Conservation (phyloP, 1,140 invertebrate genomes). For the Ganaspis sp. region DNA sequence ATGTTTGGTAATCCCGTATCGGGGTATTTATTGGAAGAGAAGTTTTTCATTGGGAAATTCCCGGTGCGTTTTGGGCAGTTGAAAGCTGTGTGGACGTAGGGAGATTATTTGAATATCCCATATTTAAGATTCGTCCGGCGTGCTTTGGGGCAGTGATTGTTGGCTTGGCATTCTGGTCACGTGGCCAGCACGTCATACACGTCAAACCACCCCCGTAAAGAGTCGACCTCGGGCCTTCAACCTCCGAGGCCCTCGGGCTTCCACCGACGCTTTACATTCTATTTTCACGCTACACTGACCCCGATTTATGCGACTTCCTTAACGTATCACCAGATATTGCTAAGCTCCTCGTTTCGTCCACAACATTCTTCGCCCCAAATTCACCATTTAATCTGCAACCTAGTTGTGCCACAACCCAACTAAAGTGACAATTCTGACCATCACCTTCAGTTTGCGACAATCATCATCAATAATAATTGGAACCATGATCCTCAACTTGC, state of each 20-base stretch:
- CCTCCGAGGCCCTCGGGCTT: constrained; percentile 56
- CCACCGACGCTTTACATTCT: constrained; percentile 72
- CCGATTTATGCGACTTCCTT: constrained; percentile 72
- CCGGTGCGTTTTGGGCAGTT: neutral
- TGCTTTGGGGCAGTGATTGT: constrained; percentile 73
- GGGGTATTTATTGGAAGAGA: neutral
- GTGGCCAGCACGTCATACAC: constrained; percentile 75
- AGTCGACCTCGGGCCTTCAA: constrained; percentile 36
- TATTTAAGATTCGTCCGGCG: constrained; percentile 74
- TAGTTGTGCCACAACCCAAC: no score
- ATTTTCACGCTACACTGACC: constrained; percentile 76
- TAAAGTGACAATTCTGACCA: no score
- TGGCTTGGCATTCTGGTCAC: constrained; percentile 73
- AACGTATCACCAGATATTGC: constrained; percentile 71
- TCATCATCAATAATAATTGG: no score
- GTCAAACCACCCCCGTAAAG: constrained; percentile 69
- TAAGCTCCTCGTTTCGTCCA: constrained; percentile 64
- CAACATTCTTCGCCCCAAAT: neutral
- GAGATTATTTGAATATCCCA: constrained; percentile 74
- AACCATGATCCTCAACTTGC: no score
- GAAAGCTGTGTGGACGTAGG: constrained; percentile 44
- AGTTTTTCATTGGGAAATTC: constrained; percentile 22
- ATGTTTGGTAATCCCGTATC: no score
- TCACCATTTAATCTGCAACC: neutral
- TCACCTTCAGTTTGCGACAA: no score